Conservation (phyloP, 2,888 invertebrate species). For the Orthonevra nobilis region DNA sequence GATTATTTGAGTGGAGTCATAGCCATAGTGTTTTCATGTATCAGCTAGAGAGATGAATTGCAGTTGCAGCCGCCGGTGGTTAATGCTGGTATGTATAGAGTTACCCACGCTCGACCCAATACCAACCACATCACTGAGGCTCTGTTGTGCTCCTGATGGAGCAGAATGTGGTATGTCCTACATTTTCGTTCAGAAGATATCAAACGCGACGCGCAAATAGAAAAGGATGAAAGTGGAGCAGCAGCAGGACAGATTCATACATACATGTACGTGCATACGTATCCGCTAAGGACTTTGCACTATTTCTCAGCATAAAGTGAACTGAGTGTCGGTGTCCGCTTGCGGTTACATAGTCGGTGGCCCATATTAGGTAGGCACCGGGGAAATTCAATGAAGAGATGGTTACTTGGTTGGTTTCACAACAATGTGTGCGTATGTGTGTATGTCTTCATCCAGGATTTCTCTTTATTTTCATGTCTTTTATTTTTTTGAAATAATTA, state of each 20-base stretch:
- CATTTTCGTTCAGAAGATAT: slow-evolving; percentile 47
- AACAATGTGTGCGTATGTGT: slow-evolving; percentile 18
- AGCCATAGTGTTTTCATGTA: background rate
- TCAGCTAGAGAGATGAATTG: slow-evolving; percentile 57
- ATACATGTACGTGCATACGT: no score
- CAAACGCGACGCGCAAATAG: slow-evolving; percentile 63
- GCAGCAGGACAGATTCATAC: slow-evolving; percentile 61
- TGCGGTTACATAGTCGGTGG: slow-evolving; percentile 63
- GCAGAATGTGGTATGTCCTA: slow-evolving; percentile 45
- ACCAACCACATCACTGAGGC: slow-evolving; percentile 46
- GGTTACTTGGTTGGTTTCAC: slow-evolving; percentile 40
- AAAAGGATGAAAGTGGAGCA: slow-evolving; percentile 57
- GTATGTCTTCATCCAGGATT: slow-evolving; percentile 30
- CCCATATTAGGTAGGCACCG: slow-evolving; percentile 58
- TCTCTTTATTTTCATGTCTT: no score
- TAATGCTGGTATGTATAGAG: slow-evolving; percentile 46
- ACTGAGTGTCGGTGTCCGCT: slow-evolving; percentile 45
- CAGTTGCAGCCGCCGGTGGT: slow-evolving; percentile 38
- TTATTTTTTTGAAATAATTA: slow-evolving; percentile 36
- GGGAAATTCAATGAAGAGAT: slow-evolving; percentile 33
- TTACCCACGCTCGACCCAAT: slow-evolving; percentile 44
- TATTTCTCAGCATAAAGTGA: slow-evolving; percentile 55
- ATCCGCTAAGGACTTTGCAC: slow-evolving; percentile 37
- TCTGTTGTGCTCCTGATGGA: slow-evolving; percentile 36
- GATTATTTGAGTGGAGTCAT: slow-evolving; percentile 52